Evolutionary conservation across 2,113 vertebrate species (phyloP), one percentile per base, ranked within the genome.

Genomic region (Rattus rattus): DNA sequence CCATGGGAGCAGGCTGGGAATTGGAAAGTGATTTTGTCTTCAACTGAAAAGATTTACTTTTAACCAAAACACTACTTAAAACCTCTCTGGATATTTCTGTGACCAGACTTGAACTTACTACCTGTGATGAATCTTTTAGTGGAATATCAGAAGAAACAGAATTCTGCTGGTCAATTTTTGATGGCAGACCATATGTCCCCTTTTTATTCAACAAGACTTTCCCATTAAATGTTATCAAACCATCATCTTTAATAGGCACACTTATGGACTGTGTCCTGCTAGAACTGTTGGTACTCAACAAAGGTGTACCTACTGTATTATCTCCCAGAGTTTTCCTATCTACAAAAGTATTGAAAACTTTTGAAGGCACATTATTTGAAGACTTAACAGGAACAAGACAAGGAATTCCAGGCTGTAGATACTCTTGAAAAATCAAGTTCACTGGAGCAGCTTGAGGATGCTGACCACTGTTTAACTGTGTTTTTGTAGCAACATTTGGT

Each of bases 361-460:
- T 98, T 85, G 99, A 98, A 84, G 98, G 98, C 93, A 99, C 49
- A 0, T 98, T 98, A 95, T 98, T 98, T 47, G 98, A 98, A 69
- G 99, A 99, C 84, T 98, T 98, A 10, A 99, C 98, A 17, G 98
- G 98, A 97, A 99, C 98, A 90, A 98, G 97, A 93, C 97, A 98
- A 47, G 98, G 94, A 24, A 98, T 84, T 17, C 83, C 61, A 3
- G 95, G 81, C 6, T 97, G 96, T 9, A 98, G 96, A 11, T 93
- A 97, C 93, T 99, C 99, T 94, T 99, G 99, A 96, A 99, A 98
- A 6, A 99, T 97, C 99, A 99, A 99, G 95, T 99, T 99, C 95
- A 99, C 98, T 19, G 99, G 99, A 77, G 97, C 90, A 61, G 96
- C 97, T 80, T 98, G 97, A 92, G 96, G 90, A 84, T 98, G 97